Base-by-base conservation (phyloP, 2,888 invertebrate genomes). In the Dicroscelio sp. region DNA sequence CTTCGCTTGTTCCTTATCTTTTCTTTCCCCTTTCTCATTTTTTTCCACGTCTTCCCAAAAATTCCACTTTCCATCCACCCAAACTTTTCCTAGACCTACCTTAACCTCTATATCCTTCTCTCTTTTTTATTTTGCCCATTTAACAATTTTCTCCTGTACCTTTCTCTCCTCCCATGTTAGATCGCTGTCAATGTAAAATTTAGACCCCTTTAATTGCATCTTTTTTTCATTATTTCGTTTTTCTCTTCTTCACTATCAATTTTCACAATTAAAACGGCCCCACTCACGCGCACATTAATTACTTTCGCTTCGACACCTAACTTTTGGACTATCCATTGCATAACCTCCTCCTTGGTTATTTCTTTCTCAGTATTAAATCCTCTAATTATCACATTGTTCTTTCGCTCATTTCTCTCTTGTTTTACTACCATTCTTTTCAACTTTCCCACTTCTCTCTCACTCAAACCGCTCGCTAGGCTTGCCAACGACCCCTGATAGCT, bases 131-230 rank as follows among this genome's bases (percentile, higher is more conserved):
- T 75, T 84, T 17, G 65, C 65, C 48, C 48, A 65, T 67, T 30
- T 35, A 20, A 3, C 12, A 17, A 75, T 75, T 60, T 65, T 84
- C 23, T 76, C 76, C 27, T 84, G 84, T 30, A 35, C 14, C 25
- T 67, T 67, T 23, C 58, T 65, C 27, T 85, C 85, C 20, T 78
- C 67, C 67, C 38, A 69, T 0, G 76, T 55, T 25, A 85, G 35
- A 17, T 85, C 85, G 30, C 76, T 33, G 12, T 85, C 67, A 27
- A 85, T 67, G 55, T 27, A 85, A 67, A 55, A 76, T 4, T 30
- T 69, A 2, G 12, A 31, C 0, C 76, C 85, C 25, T 31, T 76
- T 20, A 85, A 67, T 23, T 20, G 2, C 4, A 1, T 10, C 63
- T 76, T 85, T 12, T 55, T 12, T 25, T 60, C 65, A 85, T 85